Percentiles rank a stretch among this genome's conserved stretches.
Evolutionary conservation across 2,888 invertebrate species (phyloP).

Genomic region (Melitaea athalia): DNA sequence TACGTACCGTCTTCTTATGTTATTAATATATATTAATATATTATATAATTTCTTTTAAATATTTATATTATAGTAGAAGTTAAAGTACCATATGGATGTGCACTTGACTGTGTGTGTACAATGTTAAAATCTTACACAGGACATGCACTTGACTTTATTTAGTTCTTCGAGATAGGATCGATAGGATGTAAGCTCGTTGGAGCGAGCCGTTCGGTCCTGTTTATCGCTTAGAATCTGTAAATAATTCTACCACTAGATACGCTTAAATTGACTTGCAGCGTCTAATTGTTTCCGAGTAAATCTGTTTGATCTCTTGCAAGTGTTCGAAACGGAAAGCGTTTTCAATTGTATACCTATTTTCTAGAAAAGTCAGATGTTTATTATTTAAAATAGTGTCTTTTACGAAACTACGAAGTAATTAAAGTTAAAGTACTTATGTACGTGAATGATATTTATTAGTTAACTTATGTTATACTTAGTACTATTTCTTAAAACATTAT

Average conservation of each 20-base stretch:
- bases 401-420: too few relatives aligned
- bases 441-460: too few relatives aligned
- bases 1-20: too few relatives aligned
- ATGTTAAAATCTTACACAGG: not conserved
- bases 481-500: too few relatives aligned
- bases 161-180: not conserved
- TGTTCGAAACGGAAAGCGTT: not conserved
- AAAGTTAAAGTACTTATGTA: too few relatives aligned
- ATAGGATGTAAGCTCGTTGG: not conserved
- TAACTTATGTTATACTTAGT: too few relatives aligned
- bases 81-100: too few relatives aligned
- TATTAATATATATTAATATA: too few relatives aligned
- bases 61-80: too few relatives aligned
- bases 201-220: not conserved
- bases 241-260: not conserved
- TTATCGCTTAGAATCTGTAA: not conserved
- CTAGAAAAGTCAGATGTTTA: too few relatives aligned
- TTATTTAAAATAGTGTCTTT: too few relatives aligned
- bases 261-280: not conserved
- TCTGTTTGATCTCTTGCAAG: not conserved
- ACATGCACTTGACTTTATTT: not conserved
- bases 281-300: slow-evolving; percentile 15
- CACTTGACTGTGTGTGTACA: not conserved
- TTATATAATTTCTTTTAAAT: too few relatives aligned
- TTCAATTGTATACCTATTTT: not conserved